A percentile compares a stretch with the other conserved stretches of the same genome.
Evolutionary conservation across 2,888 invertebrate genomes (phyloP).

Genomic region (Callosobruchus maculatus): DNA sequence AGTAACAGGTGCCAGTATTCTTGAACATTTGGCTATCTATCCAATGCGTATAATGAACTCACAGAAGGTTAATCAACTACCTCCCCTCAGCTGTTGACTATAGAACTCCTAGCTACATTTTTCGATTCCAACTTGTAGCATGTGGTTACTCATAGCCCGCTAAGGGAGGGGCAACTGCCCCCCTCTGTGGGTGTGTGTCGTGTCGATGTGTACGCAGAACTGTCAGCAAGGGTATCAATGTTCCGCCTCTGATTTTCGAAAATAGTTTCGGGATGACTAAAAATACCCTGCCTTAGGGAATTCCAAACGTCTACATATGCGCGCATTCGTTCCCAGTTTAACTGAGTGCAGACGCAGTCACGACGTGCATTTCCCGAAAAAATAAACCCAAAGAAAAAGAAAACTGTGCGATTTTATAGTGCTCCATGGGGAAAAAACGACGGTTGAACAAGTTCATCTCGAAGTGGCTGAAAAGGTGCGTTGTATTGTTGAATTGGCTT

Average conservation of each 20-base stretch:
- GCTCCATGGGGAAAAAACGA: constrained; percentile 44
- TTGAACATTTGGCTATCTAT: too few species aligned
- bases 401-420: constrained; percentile 5
- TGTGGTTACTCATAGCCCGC: too few species aligned
- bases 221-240: neutral
- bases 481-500: neutral
- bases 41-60: too few species aligned
- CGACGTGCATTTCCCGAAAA: constrained; percentile 4
- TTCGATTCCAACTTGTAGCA: too few species aligned
- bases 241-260: neutral
- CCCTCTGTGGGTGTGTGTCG: too few species aligned
- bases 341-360: constrained; percentile 5
- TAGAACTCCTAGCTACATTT: too few species aligned
- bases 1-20: too few species aligned
- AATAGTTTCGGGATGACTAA: constrained; percentile 33
- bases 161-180: too few species aligned
- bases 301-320: constrained; percentile 18
- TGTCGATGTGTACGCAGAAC: neutral
- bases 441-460: constrained; percentile 45
- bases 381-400: neutral
- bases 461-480: constrained; percentile 49
- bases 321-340: constrained; percentile 4
- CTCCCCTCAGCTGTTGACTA: too few species aligned
- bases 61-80: too few species aligned
- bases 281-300: constrained; percentile 33